Evolutionary conservation across 2,888 invertebrate species (phyloP).

Genomic region (Colostygia pectinataria): DNA sequence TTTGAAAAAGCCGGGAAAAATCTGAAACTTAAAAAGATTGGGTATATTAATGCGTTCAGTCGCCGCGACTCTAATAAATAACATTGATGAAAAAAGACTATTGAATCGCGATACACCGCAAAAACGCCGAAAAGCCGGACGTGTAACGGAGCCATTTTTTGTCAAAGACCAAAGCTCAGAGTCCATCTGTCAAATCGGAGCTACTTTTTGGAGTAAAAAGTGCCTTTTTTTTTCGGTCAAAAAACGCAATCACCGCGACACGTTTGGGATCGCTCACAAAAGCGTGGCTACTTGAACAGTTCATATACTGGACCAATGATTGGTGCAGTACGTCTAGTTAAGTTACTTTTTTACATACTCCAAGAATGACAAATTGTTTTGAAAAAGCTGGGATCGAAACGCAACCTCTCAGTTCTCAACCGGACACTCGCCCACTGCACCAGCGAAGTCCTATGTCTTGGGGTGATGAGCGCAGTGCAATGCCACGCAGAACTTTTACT

Average conservation of each 20-base stretch:
- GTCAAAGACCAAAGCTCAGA: conserved; percentile 20
- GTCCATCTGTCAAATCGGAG: conserved; percentile 41
- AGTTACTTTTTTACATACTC: no score
- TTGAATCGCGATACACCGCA: conserved; percentile 5
- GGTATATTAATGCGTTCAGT: no score
- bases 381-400: no score
- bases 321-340: no score
- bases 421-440: no score
- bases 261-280: conserved; percentile 38
- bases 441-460: no score
- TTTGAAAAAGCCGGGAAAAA: no score
- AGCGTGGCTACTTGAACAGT: conserved; percentile 10
- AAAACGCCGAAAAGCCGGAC: conserved; percentile 8
- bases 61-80: neutral
- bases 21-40: no score
- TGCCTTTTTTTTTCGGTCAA: conserved; percentile 33
- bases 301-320: conserved; percentile 10
- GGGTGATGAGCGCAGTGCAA: no score
- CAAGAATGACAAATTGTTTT: no score
- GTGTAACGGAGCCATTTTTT: conserved; percentile 25
- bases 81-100: neutral
- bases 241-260: conserved; percentile 40
- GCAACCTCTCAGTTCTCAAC: no score
- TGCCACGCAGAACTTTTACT: no score
- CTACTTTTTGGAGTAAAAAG: conserved; percentile 35